These are phyloP conservation scores for Argya squamiceps DNA, from an alignment of 2,797 vertebrate species.

Conservation along the genomic window DNA sequence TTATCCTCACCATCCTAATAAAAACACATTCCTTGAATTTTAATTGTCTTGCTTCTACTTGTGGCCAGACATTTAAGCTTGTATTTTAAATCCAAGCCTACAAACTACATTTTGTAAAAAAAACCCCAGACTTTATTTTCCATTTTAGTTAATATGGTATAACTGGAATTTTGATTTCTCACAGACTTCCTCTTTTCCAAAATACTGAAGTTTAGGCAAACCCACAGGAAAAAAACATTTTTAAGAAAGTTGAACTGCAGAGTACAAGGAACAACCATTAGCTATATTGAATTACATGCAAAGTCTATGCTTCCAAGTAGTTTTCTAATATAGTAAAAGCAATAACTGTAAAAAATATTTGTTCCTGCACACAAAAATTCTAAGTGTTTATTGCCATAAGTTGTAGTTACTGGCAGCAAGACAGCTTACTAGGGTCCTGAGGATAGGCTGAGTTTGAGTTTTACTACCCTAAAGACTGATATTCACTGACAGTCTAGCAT, in stretches of 20 bases:
- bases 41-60: neutral
- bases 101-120: neutral
- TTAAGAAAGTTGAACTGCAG: neutral
- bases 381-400: neutral
- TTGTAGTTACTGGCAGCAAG: neutral
- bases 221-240: neutral
- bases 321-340: neutral
- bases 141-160: neutral
- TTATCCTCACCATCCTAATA: neutral
- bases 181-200: neutral
- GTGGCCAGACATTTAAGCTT: neutral
- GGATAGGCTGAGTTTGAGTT: neutral
- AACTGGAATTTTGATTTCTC: neutral
- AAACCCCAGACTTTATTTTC: neutral
- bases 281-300: neutral
- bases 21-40: neutral
- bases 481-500: neutral
- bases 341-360: neutral
- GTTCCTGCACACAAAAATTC: neutral
- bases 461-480: neutral
- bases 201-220: neutral
- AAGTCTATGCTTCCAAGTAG: neutral
- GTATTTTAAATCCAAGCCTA: neutral
- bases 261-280: neutral
- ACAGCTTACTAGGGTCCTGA: neutral